These are phyloP conservation scores for Aplysina aerophoba DNA, from an alignment of 37 sponge, comb jelly and placozoan species.

Conservation along the genomic window DNA sequence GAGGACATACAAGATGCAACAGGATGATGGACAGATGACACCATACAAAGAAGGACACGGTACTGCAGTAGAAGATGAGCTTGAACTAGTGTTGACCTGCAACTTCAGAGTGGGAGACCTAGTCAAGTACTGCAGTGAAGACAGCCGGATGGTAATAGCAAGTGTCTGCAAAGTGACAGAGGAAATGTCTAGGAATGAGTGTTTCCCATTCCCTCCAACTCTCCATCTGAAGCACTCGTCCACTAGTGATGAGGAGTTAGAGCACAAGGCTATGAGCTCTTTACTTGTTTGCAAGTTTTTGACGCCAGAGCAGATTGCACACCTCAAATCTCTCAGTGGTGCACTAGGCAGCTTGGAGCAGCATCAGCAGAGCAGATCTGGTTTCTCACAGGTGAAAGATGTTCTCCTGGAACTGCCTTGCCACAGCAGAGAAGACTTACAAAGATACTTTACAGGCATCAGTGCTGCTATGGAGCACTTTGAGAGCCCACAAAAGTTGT, in stretches of 20 bases:
- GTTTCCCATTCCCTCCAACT: conserved; percentile 6
- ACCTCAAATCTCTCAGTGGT: background rate
- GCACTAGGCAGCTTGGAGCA: background rate
- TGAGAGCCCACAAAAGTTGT: background rate
- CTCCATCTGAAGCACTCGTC: background rate
- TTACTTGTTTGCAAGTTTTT: conserved; percentile 27
- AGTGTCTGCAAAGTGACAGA: background rate
- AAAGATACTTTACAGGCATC: background rate
- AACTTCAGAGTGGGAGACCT: conserved; percentile 17
- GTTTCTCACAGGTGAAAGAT: background rate
- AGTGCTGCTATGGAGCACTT: background rate
- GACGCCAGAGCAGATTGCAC: background rate
- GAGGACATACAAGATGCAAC: background rate
- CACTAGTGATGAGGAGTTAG: background rate
- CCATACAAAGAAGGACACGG: background rate
- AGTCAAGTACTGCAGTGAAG: conserved; percentile 10
- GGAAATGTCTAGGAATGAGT: too few relatives aligned
- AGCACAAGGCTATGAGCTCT: conserved; percentile 1
- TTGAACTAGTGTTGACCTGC: conserved; percentile 6
- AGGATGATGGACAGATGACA: background rate
- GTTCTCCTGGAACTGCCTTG: conserved; percentile 29
- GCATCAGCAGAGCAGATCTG: background rate
- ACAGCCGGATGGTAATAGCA: background rate
- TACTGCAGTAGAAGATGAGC: background rate
- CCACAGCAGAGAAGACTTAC: background rate